Percentiles rank a stretch among this genome's conserved stretches.
These are phyloP conservation scores for Nebria brevicollis DNA, from an alignment of 2,888 invertebrate species.

Conservation along the genomic window DNA sequence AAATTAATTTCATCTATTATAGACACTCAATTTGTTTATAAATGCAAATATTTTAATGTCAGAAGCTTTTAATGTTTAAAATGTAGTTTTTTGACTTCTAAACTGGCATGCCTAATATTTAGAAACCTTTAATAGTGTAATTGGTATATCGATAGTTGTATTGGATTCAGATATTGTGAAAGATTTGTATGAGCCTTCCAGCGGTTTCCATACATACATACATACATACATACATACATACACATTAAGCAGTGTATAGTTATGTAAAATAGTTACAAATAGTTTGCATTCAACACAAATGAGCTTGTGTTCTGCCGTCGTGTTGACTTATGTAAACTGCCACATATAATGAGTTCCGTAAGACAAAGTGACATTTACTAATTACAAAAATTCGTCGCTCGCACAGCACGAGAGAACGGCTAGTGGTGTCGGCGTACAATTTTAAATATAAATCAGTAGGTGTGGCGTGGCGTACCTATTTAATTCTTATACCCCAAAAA, in stretches of 20 bases:
- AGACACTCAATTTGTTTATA: too few relatives aligned
- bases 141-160: too few relatives aligned
- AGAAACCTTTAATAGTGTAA: not conserved
- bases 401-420: conserved; percentile 7
- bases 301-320: conserved; percentile 8
- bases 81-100: too few relatives aligned
- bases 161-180: too few relatives aligned
- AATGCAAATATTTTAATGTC: too few relatives aligned
- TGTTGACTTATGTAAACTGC: conserved; percentile 37
- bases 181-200: too few relatives aligned
- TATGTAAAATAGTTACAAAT: not conserved
- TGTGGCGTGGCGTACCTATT: not conserved
- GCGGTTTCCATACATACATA: not conserved
- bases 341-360: conserved; percentile 40
- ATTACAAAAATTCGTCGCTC: conserved; percentile 41
- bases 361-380: conserved; percentile 43
- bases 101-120: not conserved
- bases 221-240: not conserved
- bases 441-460: conserved; percentile 9
- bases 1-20: too few relatives aligned
- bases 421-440: not conserved
- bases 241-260: not conserved
- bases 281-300: conserved; percentile 6
- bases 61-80: too few relatives aligned
- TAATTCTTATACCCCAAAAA: not conserved